phyloP scores from a whole-genome alignment of 1,140 invertebrate species.

The Micrasema minimum region DNA sequence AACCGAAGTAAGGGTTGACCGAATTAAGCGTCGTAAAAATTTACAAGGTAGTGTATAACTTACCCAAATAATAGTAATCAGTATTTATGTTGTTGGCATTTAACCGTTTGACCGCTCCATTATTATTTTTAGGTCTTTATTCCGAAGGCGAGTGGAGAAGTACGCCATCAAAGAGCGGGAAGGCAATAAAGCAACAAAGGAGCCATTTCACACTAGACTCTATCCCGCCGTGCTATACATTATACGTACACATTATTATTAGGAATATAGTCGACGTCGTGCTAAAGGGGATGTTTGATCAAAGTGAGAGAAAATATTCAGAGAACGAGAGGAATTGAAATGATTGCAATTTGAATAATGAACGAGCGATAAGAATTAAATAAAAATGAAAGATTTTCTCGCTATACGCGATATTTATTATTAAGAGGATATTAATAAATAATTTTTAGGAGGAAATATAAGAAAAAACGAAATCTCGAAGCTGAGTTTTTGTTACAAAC shows the following conservation, averaged over 20 bases:
- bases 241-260: too few relatives aligned
- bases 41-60: neutral
- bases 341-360: conserved; percentile 5
- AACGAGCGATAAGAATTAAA: conserved; percentile 1
- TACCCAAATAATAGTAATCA: conserved; percentile 22
- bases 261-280: neutral
- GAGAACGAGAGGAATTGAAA: conserved; percentile 10
- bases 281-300: conserved; percentile 15
- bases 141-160: conserved; percentile 6
- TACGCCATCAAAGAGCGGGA: conserved; percentile 16
- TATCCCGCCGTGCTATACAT: neutral
- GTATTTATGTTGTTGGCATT: conserved; percentile 7
- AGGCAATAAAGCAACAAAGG: conserved; percentile 21
- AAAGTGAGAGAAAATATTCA: neutral
- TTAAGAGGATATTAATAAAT: conserved; percentile 19
- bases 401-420: neutral
- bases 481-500: conserved; percentile 4
- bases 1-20: neutral
- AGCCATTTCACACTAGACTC: conserved; percentile 12
- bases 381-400: conserved; percentile 8
- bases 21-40: neutral
- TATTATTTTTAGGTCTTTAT: conserved; percentile 36
- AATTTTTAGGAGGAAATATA: neutral
- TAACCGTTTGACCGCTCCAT: conserved; percentile 18
- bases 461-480: conserved; percentile 12